phyloP scores from a whole-genome alignment of 2,888 invertebrate species.

The Troglohyphantes excavatus region DNA sequence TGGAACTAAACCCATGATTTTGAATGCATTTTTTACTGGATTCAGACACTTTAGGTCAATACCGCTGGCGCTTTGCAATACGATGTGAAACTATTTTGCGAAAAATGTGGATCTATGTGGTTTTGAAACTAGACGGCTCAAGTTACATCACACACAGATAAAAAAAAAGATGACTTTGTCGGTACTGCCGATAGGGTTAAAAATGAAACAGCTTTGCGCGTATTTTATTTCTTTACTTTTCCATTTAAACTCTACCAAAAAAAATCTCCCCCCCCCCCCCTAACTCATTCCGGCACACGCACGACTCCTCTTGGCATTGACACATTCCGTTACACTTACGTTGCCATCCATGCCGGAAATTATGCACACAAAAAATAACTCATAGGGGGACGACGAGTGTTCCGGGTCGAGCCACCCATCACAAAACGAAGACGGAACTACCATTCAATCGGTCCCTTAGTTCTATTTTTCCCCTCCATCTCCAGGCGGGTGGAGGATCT shows the following conservation, averaged over 20 bases:
- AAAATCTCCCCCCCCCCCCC: not conserved
- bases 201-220: not conserved
- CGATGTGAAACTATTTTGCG: too few relatives aligned
- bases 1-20: too few relatives aligned
- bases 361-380: slow-evolving; percentile 7
- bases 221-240: not conserved
- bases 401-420: slow-evolving; percentile 60
- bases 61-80: too few relatives aligned
- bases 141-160: too few relatives aligned
- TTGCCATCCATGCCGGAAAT: slow-evolving; percentile 63
- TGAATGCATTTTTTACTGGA: too few relatives aligned
- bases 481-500: slow-evolving; percentile 42
- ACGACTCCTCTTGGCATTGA: not conserved
- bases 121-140: too few relatives aligned
- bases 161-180: too few relatives aligned
- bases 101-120: too few relatives aligned
- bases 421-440: slow-evolving; percentile 61
- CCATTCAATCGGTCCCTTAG: slow-evolving; percentile 44
- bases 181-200: not conserved
- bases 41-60: too few relatives aligned
- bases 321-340: slow-evolving; percentile 49
- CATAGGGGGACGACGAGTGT: slow-evolving; percentile 21
- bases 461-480: slow-evolving; percentile 48
- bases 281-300: not conserved
- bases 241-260: not conserved